These are phyloP conservation scores for Entomobrya proxima DNA, from an alignment of 2,888 invertebrate genomes.

Conservation along the genomic window DNA sequence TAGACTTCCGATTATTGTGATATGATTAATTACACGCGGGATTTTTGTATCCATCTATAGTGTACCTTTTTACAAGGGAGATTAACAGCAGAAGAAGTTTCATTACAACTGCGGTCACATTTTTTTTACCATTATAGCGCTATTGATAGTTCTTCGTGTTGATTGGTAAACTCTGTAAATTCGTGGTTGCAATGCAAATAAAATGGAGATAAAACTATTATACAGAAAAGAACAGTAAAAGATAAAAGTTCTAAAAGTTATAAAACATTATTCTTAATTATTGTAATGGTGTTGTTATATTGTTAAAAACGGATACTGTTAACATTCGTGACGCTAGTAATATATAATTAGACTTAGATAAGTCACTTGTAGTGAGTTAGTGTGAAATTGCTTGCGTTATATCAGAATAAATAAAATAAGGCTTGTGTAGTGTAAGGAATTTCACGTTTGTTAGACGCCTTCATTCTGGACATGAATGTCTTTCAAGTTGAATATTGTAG, in stretches of 20 bases:
- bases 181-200: not conserved
- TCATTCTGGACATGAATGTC: not conserved
- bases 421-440: conserved; percentile 31
- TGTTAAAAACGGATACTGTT: conserved; percentile 43
- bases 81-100: not conserved
- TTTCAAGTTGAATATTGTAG: not conserved
- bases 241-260: not conserved
- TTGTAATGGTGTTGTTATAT: not conserved
- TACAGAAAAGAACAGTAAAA: not conserved
- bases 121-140: not conserved
- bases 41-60: not conserved
- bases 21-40: conserved; percentile 44
- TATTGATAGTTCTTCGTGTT: not conserved
- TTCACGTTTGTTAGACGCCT: not conserved
- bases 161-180: conserved; percentile 10
- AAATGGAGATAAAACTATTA: not conserved
- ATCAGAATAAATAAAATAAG: conserved; percentile 30
- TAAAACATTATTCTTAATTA: not conserved
- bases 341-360: not conserved
- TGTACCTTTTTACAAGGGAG: not conserved
- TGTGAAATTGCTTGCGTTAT: not conserved
- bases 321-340: conserved; percentile 33
- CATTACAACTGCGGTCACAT: not conserved
- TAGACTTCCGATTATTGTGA: conserved; percentile 37
- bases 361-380: not conserved